Percentiles rank a stretch among this genome's conserved stretches.
Conservation (phyloP, 2,888 invertebrate species). For the Aphidius colemani region DNA sequence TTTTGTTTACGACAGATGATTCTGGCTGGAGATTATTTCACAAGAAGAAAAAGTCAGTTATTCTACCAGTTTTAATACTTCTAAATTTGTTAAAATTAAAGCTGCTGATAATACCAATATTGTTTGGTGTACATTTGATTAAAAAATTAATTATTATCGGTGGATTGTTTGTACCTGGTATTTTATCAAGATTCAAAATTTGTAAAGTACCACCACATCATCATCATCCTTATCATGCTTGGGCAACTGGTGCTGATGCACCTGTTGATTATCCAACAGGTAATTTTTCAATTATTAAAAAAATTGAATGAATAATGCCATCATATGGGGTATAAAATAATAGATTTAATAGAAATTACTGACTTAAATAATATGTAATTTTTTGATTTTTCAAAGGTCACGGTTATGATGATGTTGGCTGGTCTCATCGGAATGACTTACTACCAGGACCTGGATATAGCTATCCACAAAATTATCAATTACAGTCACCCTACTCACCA, state of each 20-base stretch:
- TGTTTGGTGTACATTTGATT: slow-evolving; percentile 68
- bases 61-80: slow-evolving; percentile 59
- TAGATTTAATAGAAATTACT: slow-evolving; percentile 2
- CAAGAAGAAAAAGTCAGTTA: slow-evolving; percentile 81
- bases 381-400: slow-evolving; percentile 41
- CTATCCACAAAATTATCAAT: slow-evolving; percentile 38
- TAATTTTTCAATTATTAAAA: slow-evolving; percentile 27
- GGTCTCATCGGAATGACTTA: slow-evolving; percentile 53
- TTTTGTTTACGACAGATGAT: slow-evolving; percentile 36
- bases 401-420: slow-evolving; percentile 51
- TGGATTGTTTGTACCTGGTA: slow-evolving; percentile 66
- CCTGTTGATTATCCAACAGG: slow-evolving; percentile 55
- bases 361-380: background rate
- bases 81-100: slow-evolving; percentile 61
- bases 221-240: slow-evolving; percentile 45
- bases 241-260: slow-evolving; percentile 51
- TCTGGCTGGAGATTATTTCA: slow-evolving; percentile 37
- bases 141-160: slow-evolving; percentile 70
- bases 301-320: background rate
- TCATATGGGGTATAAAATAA: background rate
- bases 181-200: slow-evolving; percentile 62
- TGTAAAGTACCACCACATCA: slow-evolving; percentile 50
- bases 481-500: slow-evolving; percentile 22
- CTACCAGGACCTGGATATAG: slow-evolving; percentile 29
- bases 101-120: slow-evolving; percentile 66